These are phyloP conservation scores for Cavia porcellus DNA, from an alignment of 2,113 vertebrate genomes.

Conservation along the genomic window DNA sequence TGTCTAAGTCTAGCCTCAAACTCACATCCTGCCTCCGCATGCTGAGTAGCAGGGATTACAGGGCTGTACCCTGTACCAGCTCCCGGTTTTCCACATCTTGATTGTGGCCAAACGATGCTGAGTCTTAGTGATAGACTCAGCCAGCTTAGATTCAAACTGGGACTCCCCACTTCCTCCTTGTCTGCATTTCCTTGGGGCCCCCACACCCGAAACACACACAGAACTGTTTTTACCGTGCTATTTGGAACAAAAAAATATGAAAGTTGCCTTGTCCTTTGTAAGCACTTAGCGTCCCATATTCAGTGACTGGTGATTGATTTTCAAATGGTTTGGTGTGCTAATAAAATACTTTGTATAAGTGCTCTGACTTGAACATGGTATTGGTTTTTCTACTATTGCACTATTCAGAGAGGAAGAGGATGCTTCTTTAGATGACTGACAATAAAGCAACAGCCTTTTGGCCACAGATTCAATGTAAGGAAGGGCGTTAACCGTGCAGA, in stretches of 20 bases:
- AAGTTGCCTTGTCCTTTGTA: conserved; percentile 2
- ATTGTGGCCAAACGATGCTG: neutral
- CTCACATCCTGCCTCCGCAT: neutral
- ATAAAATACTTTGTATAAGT: conserved; percentile 63
- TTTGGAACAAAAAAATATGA: conserved; percentile 4
- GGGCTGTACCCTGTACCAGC: neutral
- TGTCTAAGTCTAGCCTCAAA: neutral
- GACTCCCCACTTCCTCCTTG: neutral
- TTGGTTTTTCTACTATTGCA: conserved; percentile 45
- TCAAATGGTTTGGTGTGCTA: conserved; percentile 48
- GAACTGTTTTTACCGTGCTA: neutral
- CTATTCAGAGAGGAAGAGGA: neutral
- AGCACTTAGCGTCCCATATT: conserved; percentile 6
- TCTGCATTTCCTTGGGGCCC: neutral
- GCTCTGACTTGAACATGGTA: conserved; percentile 36
- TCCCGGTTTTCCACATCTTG: neutral
- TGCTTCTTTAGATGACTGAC: conserved; percentile 54
- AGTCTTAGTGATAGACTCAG: neutral
- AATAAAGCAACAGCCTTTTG: conserved; percentile 33
- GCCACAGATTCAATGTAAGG: conserved; percentile 66
- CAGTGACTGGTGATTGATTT: conserved; percentile 60
- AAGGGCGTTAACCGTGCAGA: conserved; percentile 55
- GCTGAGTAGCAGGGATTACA: neutral
- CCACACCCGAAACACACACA: neutral
- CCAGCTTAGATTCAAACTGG: neutral